Conservation (phyloP, 35 echinoderm and acorn worm species). For the Apostichopus californicus region DNA sequence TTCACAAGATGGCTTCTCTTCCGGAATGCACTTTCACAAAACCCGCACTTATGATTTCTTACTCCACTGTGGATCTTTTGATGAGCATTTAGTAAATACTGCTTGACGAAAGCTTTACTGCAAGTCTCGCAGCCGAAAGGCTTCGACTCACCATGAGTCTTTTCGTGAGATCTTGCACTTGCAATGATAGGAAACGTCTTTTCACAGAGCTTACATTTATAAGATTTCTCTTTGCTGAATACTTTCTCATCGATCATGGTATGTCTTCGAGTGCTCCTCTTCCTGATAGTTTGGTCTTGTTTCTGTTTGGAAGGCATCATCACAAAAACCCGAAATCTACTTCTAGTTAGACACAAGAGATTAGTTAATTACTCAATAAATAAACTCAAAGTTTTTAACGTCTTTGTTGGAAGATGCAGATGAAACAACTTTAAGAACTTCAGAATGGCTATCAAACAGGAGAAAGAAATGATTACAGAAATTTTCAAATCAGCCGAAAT, state of each 20-base stretch:
- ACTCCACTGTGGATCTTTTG: background rate
- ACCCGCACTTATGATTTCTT: background rate
- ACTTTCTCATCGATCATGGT: background rate
- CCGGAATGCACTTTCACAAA: background rate
- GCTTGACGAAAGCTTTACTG: background rate
- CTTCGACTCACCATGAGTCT: background rate
- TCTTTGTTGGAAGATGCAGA: too few relatives aligned
- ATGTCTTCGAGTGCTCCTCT: too few relatives aligned
- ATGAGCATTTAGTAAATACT: background rate
- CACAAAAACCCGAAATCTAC: too few relatives aligned
- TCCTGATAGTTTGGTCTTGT: too few relatives aligned
- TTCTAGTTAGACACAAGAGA: too few relatives aligned
- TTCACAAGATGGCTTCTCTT: background rate
- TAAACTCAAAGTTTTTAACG: too few relatives aligned
- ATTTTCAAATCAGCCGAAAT: too few relatives aligned
- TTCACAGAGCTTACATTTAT: background rate
- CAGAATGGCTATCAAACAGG: too few relatives aligned
- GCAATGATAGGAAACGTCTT: background rate
- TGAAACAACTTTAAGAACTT: too few relatives aligned
- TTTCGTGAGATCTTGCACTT: background rate
- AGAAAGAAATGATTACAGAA: too few relatives aligned
- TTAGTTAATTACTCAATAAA: too few relatives aligned
- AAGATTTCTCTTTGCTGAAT: background rate
- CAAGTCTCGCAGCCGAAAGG: background rate
- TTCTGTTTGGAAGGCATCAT: too few relatives aligned